These are phyloP conservation scores for Parnassius orleans DNA, from an alignment of 2,888 invertebrate genomes.

Conservation along the genomic window DNA sequence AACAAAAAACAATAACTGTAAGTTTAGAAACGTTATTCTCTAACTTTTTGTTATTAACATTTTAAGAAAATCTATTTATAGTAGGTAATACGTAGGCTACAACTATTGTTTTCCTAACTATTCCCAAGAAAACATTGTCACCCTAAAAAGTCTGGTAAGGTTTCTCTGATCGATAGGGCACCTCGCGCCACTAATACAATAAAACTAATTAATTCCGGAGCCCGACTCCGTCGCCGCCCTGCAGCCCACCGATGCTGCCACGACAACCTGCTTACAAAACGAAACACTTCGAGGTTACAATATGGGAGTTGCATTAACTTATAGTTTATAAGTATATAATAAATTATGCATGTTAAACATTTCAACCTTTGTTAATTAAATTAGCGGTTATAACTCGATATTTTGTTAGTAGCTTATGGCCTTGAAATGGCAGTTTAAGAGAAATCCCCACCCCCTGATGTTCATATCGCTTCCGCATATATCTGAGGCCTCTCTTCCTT, in stretches of 20 bases:
- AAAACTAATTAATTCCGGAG: constrained; percentile 54
- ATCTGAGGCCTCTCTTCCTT: no score
- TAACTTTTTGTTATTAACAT: no score
- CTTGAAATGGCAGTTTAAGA: no score
- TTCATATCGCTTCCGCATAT: no score
- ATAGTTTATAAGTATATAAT: background rate
- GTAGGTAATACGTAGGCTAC: no score
- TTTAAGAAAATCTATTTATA: no score
- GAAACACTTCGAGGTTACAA: constrained; percentile 6
- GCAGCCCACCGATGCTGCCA: background rate
- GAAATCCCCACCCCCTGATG: no score
- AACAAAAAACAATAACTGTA: no score
- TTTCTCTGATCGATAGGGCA: constrained; percentile 38
- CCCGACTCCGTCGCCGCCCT: constrained; percentile 23
- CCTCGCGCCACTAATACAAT: constrained; percentile 41
- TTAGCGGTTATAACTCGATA: no score
- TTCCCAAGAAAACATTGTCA: constrained; percentile 20
- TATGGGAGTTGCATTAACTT: background rate
- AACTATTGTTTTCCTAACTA: background rate
- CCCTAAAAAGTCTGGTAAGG: constrained; percentile 32
- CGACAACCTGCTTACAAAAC: background rate
- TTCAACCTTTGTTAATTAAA: no score
- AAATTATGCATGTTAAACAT: background rate
- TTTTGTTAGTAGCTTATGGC: no score
- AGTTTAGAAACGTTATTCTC: no score